Evolutionary conservation across 2,888 invertebrate genomes (phyloP).

Genomic region (Coronaproctus castanopsis): DNA sequence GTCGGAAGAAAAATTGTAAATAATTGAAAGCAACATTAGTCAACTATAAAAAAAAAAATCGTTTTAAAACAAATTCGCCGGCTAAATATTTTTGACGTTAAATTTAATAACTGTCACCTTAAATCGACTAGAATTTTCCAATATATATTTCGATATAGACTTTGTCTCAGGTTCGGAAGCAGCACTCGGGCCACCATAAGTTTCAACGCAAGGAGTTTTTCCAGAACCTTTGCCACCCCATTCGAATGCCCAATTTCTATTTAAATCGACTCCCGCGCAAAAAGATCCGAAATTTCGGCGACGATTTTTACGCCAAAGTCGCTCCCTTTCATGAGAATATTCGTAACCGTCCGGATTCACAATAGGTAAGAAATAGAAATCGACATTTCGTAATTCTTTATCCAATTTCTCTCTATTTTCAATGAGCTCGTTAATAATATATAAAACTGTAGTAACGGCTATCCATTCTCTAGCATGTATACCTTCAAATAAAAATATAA

Average conservation of each 20-base stretch:
- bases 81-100: neutral
- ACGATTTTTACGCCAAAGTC: conserved; percentile 36
- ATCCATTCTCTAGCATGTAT: conserved; percentile 86
- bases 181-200: conserved; percentile 52
- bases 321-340: conserved; percentile 56
- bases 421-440: conserved; percentile 46
- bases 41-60: too few species aligned
- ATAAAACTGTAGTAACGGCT: conserved; percentile 55
- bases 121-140: conserved; percentile 17
- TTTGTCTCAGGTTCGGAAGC: conserved; percentile 75
- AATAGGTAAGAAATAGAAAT: conserved; percentile 53
- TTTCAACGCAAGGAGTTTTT: conserved; percentile 59
- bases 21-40: too few species aligned
- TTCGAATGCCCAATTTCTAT: conserved; percentile 68
- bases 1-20: too few species aligned
- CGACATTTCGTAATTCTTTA: conserved; percentile 29
- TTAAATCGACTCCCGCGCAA: conserved; percentile 60
- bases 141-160: conserved; percentile 36
- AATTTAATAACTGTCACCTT: too few species aligned
- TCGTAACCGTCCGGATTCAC: conserved; percentile 68
- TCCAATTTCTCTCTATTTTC: conserved; percentile 44
- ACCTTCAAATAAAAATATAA: conserved; percentile 26
- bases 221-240: conserved; percentile 77
- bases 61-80: too few species aligned
- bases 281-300: conserved; percentile 40